These are phyloP conservation scores for Channa maculata DNA, from an alignment of 2,113 vertebrate genomes.

Conservation along the genomic window DNA sequence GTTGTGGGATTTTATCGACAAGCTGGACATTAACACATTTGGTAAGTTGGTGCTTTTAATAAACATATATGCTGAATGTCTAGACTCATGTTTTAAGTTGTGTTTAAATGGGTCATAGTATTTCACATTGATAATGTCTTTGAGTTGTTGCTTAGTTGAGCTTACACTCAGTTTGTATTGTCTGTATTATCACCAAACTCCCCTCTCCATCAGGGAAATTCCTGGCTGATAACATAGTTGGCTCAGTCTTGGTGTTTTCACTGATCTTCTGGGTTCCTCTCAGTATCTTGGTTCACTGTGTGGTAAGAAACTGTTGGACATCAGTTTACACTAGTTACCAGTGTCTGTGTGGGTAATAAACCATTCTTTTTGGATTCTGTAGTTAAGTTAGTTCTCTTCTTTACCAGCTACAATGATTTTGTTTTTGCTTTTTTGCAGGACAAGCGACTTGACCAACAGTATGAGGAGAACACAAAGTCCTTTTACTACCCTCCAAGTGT, in stretches of 20 bases:
- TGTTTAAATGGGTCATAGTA: too few species aligned
- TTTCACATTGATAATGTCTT: too few species aligned
- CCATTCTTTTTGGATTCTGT: conserved; percentile 3
- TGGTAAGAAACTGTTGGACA: conserved; percentile 87
- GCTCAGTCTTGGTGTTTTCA: conserved; percentile 98
- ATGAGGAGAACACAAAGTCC: conserved; percentile 89
- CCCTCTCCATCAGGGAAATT: conserved; percentile 89
- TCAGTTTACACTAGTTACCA: neutral
- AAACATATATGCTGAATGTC: neutral
- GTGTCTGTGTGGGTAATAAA: neutral
- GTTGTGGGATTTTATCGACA: conserved; percentile 99
- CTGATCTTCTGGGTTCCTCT: conserved; percentile 97
- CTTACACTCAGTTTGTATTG: too few species aligned
- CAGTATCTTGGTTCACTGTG: conserved; percentile 96
- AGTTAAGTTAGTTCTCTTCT: neutral
- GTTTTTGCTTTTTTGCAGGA: conserved; percentile 82
- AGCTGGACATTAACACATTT: conserved; percentile 97
- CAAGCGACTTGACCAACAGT: conserved; percentile 95
- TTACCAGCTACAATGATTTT: neutral
- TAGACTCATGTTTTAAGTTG: too few species aligned
- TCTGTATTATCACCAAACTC: neutral
- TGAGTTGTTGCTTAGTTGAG: too few species aligned
- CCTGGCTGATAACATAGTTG: conserved; percentile 97
- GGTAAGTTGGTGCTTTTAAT: conserved; percentile 78
- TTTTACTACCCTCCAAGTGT: conserved; percentile 89